Evolutionary conservation across 2,797 vertebrate genomes (phyloP), one percentile per base, ranked within the genome.

Genomic region (Brachymystax lenok): DNA sequence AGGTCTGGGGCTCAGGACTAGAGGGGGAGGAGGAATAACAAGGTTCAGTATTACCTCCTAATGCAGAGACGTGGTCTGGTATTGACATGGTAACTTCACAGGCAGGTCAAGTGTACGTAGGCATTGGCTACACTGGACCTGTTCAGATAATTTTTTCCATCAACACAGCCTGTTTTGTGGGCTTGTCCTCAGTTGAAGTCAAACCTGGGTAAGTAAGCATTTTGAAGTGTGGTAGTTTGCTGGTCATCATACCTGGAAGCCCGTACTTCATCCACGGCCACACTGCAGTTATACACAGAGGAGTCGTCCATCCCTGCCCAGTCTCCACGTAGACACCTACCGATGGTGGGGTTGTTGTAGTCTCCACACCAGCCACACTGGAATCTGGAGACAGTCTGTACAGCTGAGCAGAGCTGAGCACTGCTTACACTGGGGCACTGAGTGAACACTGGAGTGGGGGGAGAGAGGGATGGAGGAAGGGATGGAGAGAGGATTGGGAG

Each of bases 361-460:
- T 98, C 96, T 5, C 96, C 96, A 40, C 97, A 98, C 97, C 97
- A 98, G 86, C 97, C 97, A 0, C 97, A 98, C 88, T 97, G 96
- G 5, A 97, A 97, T 96, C 85, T 94, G 94, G 83, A 97, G 86
- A 76, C 97, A 98, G 75, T 97, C 96, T 0, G 93, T 93, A 78
- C 97, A 98, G 0, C 93, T 93, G 83, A 89, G 91, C 82, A 96
- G 91, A 75, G 92, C 87, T 17, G 95, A 93, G 5, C 97, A 98
- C 71, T 96, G 96, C 78, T 95, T 95, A 90, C 97, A 98, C 85
- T 96, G 95, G 0, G 96, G 96, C 78, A 96, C 94, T 0, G 97
- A 98, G 88, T 98, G 97, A 50, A 98, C 96, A 1, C 97, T 98
- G 59, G 56, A 71, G 0, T 40, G 21, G 35, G 19, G 19, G 52